Percentiles rank a stretch among this genome's conserved stretches.
phyloP scores from a whole-genome alignment of 2,113 vertebrate species.

The Rhabdornis inornatus region DNA sequence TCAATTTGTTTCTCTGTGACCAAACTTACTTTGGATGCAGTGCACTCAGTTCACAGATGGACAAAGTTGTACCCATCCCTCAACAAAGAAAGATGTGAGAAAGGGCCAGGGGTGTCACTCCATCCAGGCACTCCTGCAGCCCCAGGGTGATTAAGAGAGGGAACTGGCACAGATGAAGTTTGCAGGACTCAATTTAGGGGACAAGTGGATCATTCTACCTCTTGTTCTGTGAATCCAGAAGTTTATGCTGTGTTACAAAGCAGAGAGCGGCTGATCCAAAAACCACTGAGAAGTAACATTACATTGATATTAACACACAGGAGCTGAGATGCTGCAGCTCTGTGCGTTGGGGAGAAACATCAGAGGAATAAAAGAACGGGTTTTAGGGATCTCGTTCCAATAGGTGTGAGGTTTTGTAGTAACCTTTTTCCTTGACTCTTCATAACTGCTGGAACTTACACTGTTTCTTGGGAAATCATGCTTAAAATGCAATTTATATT shows the following conservation, averaged over 20 bases:
- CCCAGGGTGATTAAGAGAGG: neutral
- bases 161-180: neutral
- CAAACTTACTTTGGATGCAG: neutral
- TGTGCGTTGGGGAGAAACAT: neutral
- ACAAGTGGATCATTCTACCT: neutral
- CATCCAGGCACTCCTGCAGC: fast-evolving
- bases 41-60: neutral
- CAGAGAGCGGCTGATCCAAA: neutral
- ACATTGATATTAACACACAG: fast-evolving
- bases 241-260: neutral
- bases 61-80: neutral
- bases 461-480: neutral
- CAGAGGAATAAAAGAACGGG: neutral
- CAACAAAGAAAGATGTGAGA: neutral
- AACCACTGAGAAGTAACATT: neutral
- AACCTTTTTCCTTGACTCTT: neutral
- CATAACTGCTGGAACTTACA: neutral
- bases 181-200: neutral
- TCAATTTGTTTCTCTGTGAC: neutral
- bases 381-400: neutral
- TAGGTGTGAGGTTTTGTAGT: neutral
- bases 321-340: neutral
- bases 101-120: fast-evolving
- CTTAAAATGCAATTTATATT: neutral
- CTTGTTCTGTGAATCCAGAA: neutral